Conservation (phyloP, 2,113 vertebrate species). For the Miniopterus natalensis region DNA sequence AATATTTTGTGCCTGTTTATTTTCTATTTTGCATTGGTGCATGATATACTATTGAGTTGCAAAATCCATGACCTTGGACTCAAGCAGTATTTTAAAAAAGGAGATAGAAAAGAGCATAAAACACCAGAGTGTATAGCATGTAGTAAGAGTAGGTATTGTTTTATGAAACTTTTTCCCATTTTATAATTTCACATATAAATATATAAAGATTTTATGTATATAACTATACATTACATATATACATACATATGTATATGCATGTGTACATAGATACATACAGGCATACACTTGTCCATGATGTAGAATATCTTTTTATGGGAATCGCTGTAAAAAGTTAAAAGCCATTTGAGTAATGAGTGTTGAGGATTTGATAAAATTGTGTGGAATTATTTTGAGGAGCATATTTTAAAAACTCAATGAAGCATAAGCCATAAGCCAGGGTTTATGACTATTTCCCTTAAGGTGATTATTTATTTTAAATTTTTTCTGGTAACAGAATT, state of each 20-base stretch:
- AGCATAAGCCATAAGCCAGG: constrained; percentile 2
- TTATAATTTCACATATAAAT: not conserved
- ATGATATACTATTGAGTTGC: not conserved
- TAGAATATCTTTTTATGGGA: constrained; percentile 18
- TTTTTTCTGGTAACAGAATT: constrained; percentile 68
- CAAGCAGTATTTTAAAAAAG: not conserved
- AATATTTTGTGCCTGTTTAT: not conserved
- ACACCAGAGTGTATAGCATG: not conserved
- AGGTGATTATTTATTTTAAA: constrained; percentile 75
- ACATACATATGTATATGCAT: not conserved
- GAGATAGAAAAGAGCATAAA: constrained; percentile 47
- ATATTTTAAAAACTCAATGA: constrained; percentile 60
- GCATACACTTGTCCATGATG: not conserved
- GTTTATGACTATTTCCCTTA: constrained; percentile 72
- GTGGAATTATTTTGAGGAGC: constrained; percentile 65
- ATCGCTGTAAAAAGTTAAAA: constrained; percentile 57
- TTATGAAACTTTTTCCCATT: not conserved
- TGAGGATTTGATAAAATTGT: constrained; percentile 72
- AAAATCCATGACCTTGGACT: not conserved
- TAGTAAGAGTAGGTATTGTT: not conserved
- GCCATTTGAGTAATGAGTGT: constrained; percentile 20
- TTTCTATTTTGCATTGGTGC: not conserved
- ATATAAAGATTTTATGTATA: not conserved
- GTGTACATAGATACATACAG: not conserved
- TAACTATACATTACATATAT: not conserved